Conservation (phyloP, 2,888 invertebrate species). For the Zonitis immaculata region DNA sequence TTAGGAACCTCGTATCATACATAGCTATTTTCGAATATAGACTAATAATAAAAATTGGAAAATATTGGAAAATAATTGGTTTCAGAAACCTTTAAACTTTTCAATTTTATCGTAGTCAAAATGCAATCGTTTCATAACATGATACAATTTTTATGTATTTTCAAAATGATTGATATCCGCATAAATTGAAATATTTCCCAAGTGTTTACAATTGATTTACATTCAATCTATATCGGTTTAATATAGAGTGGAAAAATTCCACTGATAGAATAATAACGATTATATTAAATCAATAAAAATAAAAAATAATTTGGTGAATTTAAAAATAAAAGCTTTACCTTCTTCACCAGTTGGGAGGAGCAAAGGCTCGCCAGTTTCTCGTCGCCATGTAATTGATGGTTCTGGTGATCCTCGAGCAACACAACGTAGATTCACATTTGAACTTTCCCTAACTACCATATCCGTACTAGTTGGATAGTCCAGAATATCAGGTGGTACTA, state of each 20-base stretch:
- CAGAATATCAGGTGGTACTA: conserved; percentile 83
- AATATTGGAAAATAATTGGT: no score
- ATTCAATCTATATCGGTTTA: no score
- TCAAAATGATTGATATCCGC: background rate
- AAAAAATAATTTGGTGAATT: no score
- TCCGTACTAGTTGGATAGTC: conserved; percentile 84
- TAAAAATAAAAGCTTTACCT: no score
- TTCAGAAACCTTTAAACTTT: no score
- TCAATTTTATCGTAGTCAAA: conserved; percentile 6
- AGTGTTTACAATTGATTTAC: background rate
- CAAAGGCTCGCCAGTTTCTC: conserved; percentile 69
- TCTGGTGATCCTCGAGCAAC: conserved; percentile 82
- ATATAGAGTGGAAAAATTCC: no score
- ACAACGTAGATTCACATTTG: conserved; percentile 79
- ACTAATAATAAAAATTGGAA: no score
- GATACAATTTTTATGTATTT: background rate
- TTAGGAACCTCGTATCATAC: no score
- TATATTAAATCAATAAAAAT: no score
- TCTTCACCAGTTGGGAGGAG: conserved; percentile 61
- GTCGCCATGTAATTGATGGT: conserved; percentile 82
- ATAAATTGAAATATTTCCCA: background rate
- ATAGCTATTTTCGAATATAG: no score
- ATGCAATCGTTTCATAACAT: conserved; percentile 1
- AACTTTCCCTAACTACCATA: conserved; percentile 79
- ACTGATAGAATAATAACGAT: no score